phyloP scores from a whole-genome alignment of 2,797 vertebrate genomes.

The Coreius guichenoti region DNA sequence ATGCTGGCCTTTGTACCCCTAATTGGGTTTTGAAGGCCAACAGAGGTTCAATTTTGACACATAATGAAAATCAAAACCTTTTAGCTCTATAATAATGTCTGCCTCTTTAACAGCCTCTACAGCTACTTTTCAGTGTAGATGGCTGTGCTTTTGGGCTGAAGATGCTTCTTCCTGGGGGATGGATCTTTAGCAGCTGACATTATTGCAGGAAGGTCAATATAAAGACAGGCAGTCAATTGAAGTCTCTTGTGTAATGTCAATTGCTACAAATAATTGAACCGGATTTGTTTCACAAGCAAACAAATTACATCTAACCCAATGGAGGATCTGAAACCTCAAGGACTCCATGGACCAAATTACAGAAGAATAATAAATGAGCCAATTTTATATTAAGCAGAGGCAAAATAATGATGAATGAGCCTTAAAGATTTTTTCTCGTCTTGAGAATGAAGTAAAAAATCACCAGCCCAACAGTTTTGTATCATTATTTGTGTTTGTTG shows the following conservation, averaged over 20 bases:
- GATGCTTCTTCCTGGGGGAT: not conserved
- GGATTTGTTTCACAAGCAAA: not conserved
- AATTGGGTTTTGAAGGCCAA: slow-evolving; percentile 35
- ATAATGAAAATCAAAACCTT: slow-evolving; percentile 46
- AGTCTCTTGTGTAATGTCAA: not conserved
- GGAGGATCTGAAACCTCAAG: not conserved
- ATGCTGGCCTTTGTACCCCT: slow-evolving; percentile 27
- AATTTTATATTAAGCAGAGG: not conserved
- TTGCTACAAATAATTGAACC: slow-evolving; percentile 6
- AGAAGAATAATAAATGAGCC: not conserved
- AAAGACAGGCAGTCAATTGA: slow-evolving; percentile 4
- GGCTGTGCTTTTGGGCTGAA: slow-evolving; percentile 5
- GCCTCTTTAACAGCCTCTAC: not conserved
- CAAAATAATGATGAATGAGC: slow-evolving; percentile 8
- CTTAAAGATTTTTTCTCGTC: not conserved
- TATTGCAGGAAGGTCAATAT: slow-evolving; percentile 29
- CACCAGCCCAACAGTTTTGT: not conserved
- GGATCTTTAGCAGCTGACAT: slow-evolving; percentile 30
- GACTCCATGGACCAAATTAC: not conserved
- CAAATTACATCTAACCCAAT: not conserved
- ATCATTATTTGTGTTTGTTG: not conserved
- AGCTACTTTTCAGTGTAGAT: slow-evolving; percentile 1
- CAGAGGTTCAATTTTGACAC: slow-evolving; percentile 23
- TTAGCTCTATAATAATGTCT: slow-evolving; percentile 17
- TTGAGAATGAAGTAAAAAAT: not conserved